These are phyloP conservation scores for Drosophila auraria DNA, from an alignment of 1,140 invertebrate genomes.

Conservation along the genomic window DNA sequence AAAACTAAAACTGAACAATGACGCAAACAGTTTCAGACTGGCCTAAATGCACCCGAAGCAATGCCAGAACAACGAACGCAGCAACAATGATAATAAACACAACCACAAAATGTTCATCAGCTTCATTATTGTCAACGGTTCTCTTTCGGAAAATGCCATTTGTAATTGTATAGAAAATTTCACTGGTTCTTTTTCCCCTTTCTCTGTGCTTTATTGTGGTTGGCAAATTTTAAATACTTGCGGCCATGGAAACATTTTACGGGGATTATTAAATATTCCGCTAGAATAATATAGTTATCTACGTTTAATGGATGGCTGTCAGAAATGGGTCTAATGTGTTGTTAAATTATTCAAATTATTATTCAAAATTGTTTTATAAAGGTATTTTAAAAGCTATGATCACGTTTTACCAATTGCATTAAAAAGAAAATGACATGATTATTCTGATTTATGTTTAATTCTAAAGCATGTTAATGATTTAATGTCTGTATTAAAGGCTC, in stretches of 20 bases:
- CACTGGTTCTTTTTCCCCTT: neutral
- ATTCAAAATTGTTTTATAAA: neutral
- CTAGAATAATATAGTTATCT: neutral
- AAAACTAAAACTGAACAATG: slow-evolving; percentile 55
- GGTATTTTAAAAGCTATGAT: too few relatives aligned
- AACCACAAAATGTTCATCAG: slow-evolving; percentile 71
- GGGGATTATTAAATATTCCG: neutral
- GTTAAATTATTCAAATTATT: neutral
- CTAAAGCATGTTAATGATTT: too few relatives aligned
- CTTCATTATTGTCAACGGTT: slow-evolving; percentile 71
- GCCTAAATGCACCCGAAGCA: slow-evolving; percentile 34
- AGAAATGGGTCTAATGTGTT: neutral
- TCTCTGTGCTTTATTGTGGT: slow-evolving; percentile 9
- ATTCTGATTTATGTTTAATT: neutral
- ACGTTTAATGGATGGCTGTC: slow-evolving; percentile 10
- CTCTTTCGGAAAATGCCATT: slow-evolving; percentile 39
- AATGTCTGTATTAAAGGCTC: too few relatives aligned
- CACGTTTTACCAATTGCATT: neutral
- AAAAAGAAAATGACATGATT: neutral
- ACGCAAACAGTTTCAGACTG: slow-evolving; percentile 33
- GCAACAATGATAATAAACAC: slow-evolving; percentile 61
- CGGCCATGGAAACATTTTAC: neutral
- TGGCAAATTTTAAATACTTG: slow-evolving; percentile 15
- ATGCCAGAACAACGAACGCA: slow-evolving; percentile 26
- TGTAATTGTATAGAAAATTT: slow-evolving; percentile 19